phyloP scores from a whole-genome alignment of 2,888 invertebrate species.

The Carabus problematicus region DNA sequence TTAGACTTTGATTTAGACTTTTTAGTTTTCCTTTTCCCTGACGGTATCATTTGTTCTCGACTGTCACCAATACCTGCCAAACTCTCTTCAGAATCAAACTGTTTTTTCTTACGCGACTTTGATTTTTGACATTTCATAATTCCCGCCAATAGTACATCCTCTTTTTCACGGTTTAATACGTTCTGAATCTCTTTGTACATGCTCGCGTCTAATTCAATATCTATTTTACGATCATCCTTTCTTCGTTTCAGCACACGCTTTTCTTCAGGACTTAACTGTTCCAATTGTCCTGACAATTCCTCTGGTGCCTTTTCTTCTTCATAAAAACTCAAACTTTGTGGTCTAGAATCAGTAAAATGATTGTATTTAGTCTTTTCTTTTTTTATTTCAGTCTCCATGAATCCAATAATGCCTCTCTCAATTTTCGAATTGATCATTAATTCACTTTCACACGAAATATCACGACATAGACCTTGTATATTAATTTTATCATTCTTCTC shows the following conservation, averaged over 20 bases:
- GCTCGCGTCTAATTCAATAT: conserved; percentile 56
- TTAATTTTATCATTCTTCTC: conserved; percentile 53
- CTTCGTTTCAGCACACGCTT: conserved; percentile 56
- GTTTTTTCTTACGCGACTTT: conserved; percentile 57
- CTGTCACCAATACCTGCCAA: conserved; percentile 56
- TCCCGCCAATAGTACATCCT: conserved; percentile 52
- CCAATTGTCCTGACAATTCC: conserved; percentile 57
- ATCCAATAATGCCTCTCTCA: conserved; percentile 56
- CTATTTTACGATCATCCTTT: conserved; percentile 55
- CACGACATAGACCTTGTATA: conserved; percentile 54
- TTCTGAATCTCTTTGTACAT: conserved; percentile 57
- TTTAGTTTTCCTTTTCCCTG: conserved; percentile 58
- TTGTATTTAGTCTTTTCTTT: conserved; percentile 51
- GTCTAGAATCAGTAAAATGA: conserved; percentile 59
- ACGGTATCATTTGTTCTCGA: conserved; percentile 60
- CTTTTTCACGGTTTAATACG: conserved; percentile 51
- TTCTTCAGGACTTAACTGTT: conserved; percentile 59
- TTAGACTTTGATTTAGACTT: conserved; percentile 54
- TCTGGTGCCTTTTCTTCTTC: conserved; percentile 60
- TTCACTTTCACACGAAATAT: conserved; percentile 66
- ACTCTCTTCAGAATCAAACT: conserved; percentile 47
- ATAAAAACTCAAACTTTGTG: conserved; percentile 60
- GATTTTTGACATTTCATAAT: conserved; percentile 53
- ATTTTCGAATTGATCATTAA: conserved; percentile 65
- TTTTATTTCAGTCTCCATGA: conserved; percentile 57